phyloP scores from a whole-genome alignment of 2,888 invertebrate species.

The Tortrix viridana region DNA sequence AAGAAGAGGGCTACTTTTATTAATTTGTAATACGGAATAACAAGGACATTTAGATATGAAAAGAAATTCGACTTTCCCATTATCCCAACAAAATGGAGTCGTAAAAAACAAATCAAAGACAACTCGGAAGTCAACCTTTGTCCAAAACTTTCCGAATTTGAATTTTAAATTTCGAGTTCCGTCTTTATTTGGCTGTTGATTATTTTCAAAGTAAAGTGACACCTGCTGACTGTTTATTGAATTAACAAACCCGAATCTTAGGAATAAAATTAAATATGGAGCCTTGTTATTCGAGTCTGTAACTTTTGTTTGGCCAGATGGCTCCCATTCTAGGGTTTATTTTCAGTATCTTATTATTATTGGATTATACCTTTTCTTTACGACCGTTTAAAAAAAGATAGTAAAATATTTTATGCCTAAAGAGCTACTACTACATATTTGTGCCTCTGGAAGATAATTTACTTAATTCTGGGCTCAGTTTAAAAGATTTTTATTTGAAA shows the following conservation, averaged over 20 bases:
- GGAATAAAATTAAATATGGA: constrained; percentile 39
- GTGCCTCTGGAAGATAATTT: too few relatives aligned
- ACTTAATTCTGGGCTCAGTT: too few relatives aligned
- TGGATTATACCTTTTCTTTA: constrained; percentile 11
- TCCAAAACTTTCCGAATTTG: constrained; percentile 66
- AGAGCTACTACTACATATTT: not conserved
- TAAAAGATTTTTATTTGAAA: too few relatives aligned
- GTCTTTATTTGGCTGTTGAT: constrained; percentile 68
- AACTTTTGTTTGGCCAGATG: constrained; percentile 32
- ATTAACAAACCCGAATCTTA: constrained; percentile 43
- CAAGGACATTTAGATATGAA: constrained; percentile 24
- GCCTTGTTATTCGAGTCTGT: constrained; percentile 17
- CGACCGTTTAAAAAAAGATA: not conserved
- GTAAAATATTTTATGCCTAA: constrained; percentile 12
- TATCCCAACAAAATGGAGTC: constrained; percentile 24
- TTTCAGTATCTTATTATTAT: constrained; percentile 12
- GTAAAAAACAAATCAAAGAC: constrained; percentile 35
- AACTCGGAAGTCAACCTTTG: constrained; percentile 49
- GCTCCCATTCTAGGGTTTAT: constrained; percentile 11
- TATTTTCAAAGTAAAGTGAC: constrained; percentile 63
- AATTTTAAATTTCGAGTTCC: constrained; percentile 75
- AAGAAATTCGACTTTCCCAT: constrained; percentile 30
- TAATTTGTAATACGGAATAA: constrained; percentile 4
- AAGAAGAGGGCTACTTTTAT: not conserved
- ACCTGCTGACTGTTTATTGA: constrained; percentile 58